Evolutionary conservation across 2,797 vertebrate species (phyloP).

Genomic region (Chrysocyon brachyurus): DNA sequence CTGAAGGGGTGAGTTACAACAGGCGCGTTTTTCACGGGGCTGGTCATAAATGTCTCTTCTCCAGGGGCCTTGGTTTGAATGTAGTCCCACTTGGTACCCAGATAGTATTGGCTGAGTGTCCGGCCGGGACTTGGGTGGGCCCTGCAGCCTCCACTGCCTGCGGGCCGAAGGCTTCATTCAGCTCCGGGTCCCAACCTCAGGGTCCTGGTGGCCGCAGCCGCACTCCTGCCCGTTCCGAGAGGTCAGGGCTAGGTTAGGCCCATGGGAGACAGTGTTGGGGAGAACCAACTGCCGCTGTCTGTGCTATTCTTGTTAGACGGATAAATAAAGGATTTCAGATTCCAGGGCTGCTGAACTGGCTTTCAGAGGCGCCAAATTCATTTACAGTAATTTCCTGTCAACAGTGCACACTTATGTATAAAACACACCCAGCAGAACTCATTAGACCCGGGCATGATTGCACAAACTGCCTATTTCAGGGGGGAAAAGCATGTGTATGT

Average conservation of each 20-base stretch:
- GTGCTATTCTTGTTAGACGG: constrained; percentile 79
- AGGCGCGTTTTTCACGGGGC: background rate
- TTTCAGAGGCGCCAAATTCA: constrained; percentile 76
- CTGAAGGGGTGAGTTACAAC: background rate
- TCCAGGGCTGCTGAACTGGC: constrained; percentile 68
- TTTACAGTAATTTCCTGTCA: constrained; percentile 72
- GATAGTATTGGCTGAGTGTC: background rate
- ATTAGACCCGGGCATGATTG: background rate
- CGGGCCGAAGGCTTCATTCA: background rate
- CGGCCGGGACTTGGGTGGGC: background rate
- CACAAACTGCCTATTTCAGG: background rate
- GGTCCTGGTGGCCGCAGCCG: background rate
- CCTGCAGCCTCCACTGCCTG: background rate
- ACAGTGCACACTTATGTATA: constrained; percentile 47
- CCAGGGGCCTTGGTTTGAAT: background rate
- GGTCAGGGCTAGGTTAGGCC: constrained; percentile 76
- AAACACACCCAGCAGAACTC: constrained; percentile 45
- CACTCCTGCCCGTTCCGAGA: constrained; percentile 14
- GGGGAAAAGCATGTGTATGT: background rate
- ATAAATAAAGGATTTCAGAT: constrained; percentile 82
- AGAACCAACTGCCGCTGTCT: constrained; percentile 78
- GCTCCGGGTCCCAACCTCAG: background rate
- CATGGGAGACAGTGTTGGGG: constrained; percentile 68
- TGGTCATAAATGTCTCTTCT: background rate
- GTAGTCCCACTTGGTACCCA: background rate